Percentiles rank a stretch among this genome's conserved stretches.
Evolutionary conservation across 2,113 vertebrate genomes (phyloP).

Genomic region (Rhodinocichla rosea): DNA sequence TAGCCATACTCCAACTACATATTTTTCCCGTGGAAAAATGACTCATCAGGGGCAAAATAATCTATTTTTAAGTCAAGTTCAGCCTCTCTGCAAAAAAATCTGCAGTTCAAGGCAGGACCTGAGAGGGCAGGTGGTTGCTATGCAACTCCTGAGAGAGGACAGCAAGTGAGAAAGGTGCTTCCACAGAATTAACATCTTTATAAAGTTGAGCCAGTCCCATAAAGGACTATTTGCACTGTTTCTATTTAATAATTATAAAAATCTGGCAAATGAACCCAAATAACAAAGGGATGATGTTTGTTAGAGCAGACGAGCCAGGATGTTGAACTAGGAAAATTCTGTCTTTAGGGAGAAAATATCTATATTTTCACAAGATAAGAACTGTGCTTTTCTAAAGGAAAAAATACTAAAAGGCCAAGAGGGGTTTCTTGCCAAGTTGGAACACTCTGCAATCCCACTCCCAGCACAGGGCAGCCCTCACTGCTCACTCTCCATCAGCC

Average conservation of each 20-base stretch:
- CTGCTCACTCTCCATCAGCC: background rate
- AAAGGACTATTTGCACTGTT: background rate
- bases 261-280: background rate
- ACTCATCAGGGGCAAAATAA: slow-evolving; percentile 13
- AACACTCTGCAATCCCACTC: background rate
- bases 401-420: background rate
- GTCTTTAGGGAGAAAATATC: slow-evolving; percentile 10
- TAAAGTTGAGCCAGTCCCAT: background rate
- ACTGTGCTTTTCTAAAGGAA: slow-evolving; percentile 9
- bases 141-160: slow-evolving; percentile 2
- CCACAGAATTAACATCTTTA: background rate
- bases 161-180: background rate
- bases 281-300: background rate
- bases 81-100: background rate
- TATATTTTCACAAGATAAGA: slow-evolving; percentile 55
- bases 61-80: slow-evolving; percentile 37
- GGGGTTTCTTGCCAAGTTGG: background rate
- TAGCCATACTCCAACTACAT: background rate
- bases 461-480: background rate
- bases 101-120: background rate
- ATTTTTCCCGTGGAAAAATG: background rate
- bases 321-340: slow-evolving; percentile 22
- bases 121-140: slow-evolving; percentile 34
- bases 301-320: slow-evolving; percentile 19
- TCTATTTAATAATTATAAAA: background rate